Conservation (phyloP, 35 echinoderm and acorn worm species). For the Lytechinus pictus region DNA sequence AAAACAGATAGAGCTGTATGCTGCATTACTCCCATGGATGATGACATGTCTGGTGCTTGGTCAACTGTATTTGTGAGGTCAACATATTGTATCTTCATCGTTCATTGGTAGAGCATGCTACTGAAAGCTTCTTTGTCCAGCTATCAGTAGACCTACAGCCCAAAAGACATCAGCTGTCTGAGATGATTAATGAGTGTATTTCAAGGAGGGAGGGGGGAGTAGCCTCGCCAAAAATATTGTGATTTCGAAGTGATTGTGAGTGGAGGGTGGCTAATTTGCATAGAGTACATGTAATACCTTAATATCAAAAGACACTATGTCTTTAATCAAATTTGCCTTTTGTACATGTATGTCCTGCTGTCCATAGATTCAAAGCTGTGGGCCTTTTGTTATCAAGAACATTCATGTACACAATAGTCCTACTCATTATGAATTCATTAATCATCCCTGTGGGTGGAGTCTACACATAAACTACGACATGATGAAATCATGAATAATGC, state of each 20-base stretch:
- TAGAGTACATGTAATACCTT: not conserved
- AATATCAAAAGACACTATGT: not conserved
- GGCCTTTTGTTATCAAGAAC: too few relatives aligned
- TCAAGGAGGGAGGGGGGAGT: not conserved
- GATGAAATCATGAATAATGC: not conserved
- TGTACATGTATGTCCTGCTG: too few relatives aligned
- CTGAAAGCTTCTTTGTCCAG: not conserved
- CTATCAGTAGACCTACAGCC: not conserved
- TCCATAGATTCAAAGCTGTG: too few relatives aligned
- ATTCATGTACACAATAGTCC: too few relatives aligned
- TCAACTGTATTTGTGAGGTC: not conserved
- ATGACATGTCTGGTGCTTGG: not conserved
- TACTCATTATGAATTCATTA: too few relatives aligned
- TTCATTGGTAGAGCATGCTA: not conserved
- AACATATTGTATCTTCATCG: slow-evolving; percentile 4
- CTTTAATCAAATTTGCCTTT: not conserved
- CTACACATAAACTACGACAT: too few relatives aligned
- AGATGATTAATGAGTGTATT: not conserved
- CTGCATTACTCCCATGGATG: not conserved
- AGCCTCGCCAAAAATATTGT: not conserved
- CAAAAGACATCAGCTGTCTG: not conserved
- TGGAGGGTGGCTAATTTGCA: not conserved
- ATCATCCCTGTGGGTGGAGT: too few relatives aligned
- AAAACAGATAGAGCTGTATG: not conserved
- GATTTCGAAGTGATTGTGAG: not conserved